Percentiles rank a stretch among this genome's conserved stretches.
Conservation (phyloP, 2,113 vertebrate species). For the Heterochromis multidens region DNA sequence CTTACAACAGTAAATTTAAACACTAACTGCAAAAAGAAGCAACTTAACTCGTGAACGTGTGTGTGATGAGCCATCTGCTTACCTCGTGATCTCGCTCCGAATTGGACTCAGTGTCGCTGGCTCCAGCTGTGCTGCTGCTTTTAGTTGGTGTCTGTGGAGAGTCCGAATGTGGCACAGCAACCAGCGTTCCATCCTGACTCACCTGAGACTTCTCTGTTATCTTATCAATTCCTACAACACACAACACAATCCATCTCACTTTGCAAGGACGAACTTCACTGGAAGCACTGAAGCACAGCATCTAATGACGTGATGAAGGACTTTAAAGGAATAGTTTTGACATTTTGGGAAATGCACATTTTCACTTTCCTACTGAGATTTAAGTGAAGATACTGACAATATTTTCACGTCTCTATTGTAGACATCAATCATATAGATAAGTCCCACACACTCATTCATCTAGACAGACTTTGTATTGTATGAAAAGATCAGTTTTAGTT, state of each 20-base stretch:
- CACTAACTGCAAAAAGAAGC: neutral
- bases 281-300: neutral
- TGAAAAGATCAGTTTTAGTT: no score
- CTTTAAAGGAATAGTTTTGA: neutral
- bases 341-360: neutral
- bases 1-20: constrained; percentile 26
- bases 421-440: no score
- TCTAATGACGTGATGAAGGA: fast-evolving
- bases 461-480: no score
- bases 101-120: constrained; percentile 74
- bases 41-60: fast-evolving
- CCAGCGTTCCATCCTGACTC: constrained; percentile 87
- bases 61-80: fast-evolving
- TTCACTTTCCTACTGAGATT: no score
- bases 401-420: no score
- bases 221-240: constrained; percentile 86
- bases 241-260: neutral
- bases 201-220: constrained; percentile 93
- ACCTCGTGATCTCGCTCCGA: constrained; percentile 71
- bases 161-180: constrained; percentile 71
- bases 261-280: neutral
- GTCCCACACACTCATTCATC: no score
- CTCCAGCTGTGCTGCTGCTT: neutral
- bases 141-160: constrained; percentile 49
- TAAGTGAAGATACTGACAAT: no score